Evolutionary conservation across 2,113 vertebrate species (phyloP).

Genomic region (Nibea albiflora): DNA sequence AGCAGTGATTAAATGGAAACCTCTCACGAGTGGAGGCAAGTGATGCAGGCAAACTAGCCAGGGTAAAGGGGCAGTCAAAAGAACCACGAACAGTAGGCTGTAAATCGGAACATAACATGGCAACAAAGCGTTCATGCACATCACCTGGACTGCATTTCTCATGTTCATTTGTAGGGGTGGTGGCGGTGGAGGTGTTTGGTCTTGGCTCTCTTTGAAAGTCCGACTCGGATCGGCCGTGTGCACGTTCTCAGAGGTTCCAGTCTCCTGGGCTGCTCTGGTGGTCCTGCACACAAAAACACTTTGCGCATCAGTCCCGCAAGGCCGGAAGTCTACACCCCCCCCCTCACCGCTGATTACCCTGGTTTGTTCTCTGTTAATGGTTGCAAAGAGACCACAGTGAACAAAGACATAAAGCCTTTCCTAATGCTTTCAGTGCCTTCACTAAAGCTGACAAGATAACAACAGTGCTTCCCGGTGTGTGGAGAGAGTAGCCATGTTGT

Average conservation of each 20-base stretch:
- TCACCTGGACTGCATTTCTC: neutral
- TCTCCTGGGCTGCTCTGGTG: slow-evolving; percentile 80
- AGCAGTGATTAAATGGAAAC: neutral
- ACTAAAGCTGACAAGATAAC: slow-evolving; percentile 21
- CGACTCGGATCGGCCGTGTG: slow-evolving; percentile 89
- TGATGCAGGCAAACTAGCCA: neutral
- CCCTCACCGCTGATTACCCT: neutral
- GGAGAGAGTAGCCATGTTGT: neutral
- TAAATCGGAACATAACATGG: neutral
- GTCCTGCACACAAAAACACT: slow-evolving; percentile 77
- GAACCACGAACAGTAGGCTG: neutral
- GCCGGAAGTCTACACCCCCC: too few relatives aligned
- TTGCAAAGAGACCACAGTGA: neutral
- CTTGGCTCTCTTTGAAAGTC: slow-evolving; percentile 91
- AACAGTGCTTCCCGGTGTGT: neutral
- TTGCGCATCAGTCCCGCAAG: neutral
- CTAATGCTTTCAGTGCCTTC: slow-evolving; percentile 5
- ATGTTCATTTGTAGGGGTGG: slow-evolving; percentile 86
- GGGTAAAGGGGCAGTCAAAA: neutral
- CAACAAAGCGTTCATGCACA: neutral
- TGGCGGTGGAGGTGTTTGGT: slow-evolving; percentile 87
- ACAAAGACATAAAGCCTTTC: neutral
- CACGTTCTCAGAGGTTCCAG: slow-evolving; percentile 91
- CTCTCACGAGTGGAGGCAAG: neutral
- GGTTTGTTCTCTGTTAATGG: neutral